phyloP scores from a whole-genome alignment of 2,797 vertebrate genomes.

The Tachyglossus aculeatus region DNA sequence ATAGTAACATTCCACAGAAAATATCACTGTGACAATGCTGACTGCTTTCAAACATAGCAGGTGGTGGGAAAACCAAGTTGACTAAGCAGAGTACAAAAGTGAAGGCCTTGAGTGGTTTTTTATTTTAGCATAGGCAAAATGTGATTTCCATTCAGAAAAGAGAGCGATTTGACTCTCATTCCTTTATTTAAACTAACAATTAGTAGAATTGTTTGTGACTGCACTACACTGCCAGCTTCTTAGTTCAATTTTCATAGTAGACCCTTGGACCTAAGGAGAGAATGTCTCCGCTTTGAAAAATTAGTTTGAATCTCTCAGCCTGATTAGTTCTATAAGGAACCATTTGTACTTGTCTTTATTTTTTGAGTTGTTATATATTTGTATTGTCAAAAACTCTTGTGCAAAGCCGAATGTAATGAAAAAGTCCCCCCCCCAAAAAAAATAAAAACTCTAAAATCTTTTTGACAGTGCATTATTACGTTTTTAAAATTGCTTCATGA shows the following conservation, averaged over 20 bases:
- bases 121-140: too few relatives aligned
- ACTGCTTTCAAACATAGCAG: too few relatives aligned
- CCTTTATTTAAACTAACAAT: background rate
- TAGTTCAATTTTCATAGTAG: background rate
- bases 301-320: background rate
- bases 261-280: background rate
- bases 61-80: too few relatives aligned
- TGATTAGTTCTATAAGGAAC: background rate
- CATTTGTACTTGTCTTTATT: background rate
- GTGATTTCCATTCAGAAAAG: background rate
- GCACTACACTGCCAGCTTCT: background rate
- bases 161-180: background rate
- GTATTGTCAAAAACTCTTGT: background rate
- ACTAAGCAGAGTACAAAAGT: too few relatives aligned
- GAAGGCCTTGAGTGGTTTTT: too few relatives aligned
- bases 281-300: background rate
- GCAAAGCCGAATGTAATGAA: background rate
- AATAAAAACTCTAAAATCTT: background rate
- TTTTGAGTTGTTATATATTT: background rate
- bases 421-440: background rate
- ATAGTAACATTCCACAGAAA: too few relatives aligned
- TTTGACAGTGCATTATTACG: background rate
- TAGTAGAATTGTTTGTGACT: background rate
- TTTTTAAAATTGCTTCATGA: background rate
- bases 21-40: too few relatives aligned